Base-by-base conservation (phyloP, 2,888 invertebrate genomes). In the Trichogramma evanescens region DNA sequence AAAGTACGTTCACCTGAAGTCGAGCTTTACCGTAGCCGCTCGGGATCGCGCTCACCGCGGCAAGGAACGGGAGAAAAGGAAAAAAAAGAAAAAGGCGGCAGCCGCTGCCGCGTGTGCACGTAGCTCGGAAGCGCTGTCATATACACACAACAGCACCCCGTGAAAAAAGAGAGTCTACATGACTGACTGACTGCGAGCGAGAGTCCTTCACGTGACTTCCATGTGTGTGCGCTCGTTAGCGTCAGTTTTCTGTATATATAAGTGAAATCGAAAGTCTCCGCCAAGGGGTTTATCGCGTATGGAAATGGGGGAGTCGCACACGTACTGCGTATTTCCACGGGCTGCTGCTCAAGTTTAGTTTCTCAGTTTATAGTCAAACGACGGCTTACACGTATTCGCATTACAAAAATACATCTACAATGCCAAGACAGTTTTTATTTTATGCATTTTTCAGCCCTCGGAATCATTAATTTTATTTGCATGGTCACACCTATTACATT, bases 201-300 rank as follows among this genome's bases (percentile, higher is more conserved):
- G 61, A 56, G 67, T 70, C 69, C 74, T 76, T 73, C 76, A 76
- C 75, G 76, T 77, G 76, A 75, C 75, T 76, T 74, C 73, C 76
- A 75, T 71, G 75, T 71, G 72, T 44, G 50, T n/a, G n/a, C 41
- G 42, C 77, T 77, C 76, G 77, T 77, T 77, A 77, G 73, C 72
- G 77, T 74, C 76, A 74, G 73, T 76, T 76, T 75, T 75, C 26
- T 26, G 26, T 26, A 26, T 26, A 62, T 48, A 48, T 53, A 68
- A 71, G 71, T 73, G 73, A 73, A 74, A 74, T 72, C 73, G 72
- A 73, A 74, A 74, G 74, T 72, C 69, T 8, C 10, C 43, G 54
- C 49, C 66, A 64, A 63, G 54, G 65, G 56, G 65, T 26, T 26
- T 26, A 26, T 26, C 26, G 26, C 26, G 26, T 26, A 26, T 26